These are phyloP conservation scores for Potorous gilbertii DNA, from an alignment of 2,797 vertebrate species.

Conservation along the genomic window DNA sequence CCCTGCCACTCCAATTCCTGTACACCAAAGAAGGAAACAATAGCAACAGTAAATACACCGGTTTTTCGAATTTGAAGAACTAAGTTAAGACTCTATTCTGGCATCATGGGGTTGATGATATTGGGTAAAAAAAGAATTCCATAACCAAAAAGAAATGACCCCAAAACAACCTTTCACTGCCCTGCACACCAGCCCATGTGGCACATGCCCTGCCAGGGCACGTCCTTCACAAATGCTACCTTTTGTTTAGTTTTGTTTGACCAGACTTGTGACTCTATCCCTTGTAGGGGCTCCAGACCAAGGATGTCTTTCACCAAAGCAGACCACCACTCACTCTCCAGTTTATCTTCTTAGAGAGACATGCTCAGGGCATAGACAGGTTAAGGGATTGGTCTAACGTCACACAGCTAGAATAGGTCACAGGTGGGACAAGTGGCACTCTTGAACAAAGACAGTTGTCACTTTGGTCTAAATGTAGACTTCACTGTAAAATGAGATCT, in stretches of 20 bases:
- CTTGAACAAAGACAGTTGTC: not conserved
- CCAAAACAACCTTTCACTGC: not conserved
- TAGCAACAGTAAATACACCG: fast-evolving
- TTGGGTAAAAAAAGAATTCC: not conserved
- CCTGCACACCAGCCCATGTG: not conserved
- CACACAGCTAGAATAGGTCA: too few species aligned
- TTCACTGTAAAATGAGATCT: not conserved
- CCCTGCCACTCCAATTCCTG: too few species aligned
- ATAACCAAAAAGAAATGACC: not conserved
- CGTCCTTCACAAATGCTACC: not conserved
- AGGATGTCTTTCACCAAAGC: not conserved
- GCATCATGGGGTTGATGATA: not conserved
- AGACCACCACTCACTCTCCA: not conserved
- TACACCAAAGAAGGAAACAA: not conserved
- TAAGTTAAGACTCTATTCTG: not conserved
- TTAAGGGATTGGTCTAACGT: too few species aligned
- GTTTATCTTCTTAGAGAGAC: not conserved
- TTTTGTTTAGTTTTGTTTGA: not conserved
- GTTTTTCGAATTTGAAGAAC: not conserved
- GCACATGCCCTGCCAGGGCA: not conserved
- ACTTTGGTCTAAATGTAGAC: not conserved
- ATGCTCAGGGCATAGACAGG: not conserved
- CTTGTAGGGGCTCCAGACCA: too few species aligned
- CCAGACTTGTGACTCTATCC: not conserved
- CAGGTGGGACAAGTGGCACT: not conserved